Evolutionary conservation across 2,113 vertebrate species (phyloP), one percentile per base, ranked within the genome.

Genomic region (Eptesicus fuscus): DNA sequence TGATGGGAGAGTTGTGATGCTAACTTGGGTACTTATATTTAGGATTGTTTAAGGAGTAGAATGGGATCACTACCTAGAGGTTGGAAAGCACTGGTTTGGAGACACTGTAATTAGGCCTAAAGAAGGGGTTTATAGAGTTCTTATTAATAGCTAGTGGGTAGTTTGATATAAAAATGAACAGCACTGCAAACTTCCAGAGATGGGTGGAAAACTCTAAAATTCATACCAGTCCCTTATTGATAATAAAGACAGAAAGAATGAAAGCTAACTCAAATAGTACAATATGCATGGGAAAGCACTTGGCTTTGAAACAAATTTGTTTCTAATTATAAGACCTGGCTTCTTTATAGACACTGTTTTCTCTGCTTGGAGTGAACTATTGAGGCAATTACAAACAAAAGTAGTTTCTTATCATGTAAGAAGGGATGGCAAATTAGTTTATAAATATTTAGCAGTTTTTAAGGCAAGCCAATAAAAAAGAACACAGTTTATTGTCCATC

Each of bases 381-480:
- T 56, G 80, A 86, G 70, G 77, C 74, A 73, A 96, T 96, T 97
- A 96, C 84, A 94, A 90, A 95, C 69, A 95, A 96, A 93, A 96
- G 9, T 49, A 67, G 70, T 96, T 96, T 92, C 91, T 96, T 9
- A 96, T 92, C 96, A 91, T 1, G 14, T 44, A 53, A 83, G 65
- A 95, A 95, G 49, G 51, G 83, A 70, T 30, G 59, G 94, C 10
- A 97, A 97, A 97, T 96, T 95, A 91, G 30, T 96, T 98, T 93
- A 94, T 98, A 98, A 98, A 98, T 97, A 97, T 73, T 97, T 95
- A 97, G 67, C 77, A 63, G 84, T 93, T 93, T 96, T 97, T 93
- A 94, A 94, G 85, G 91, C 61, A 94, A 22, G 42, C 28, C 83
- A 92, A 89, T 95, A 95, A 96, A 98, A 40, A 23, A 95, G 30